phyloP scores from a whole-genome alignment of 2,113 vertebrate species.

The Anas platyrhynchos region DNA sequence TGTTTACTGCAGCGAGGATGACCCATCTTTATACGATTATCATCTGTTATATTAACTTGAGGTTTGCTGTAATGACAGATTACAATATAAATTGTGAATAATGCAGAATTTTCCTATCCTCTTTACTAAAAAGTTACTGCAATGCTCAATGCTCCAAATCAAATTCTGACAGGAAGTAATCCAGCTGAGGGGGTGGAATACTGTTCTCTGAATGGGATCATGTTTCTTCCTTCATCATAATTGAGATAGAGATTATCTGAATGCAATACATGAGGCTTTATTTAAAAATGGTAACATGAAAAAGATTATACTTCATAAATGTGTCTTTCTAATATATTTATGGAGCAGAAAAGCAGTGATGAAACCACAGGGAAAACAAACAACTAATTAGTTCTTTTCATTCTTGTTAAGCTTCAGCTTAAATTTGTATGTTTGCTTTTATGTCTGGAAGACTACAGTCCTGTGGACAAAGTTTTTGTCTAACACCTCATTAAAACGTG shows the following conservation, averaged over 20 bases:
- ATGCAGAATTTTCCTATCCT: background rate
- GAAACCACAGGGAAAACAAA: background rate
- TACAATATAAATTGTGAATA: background rate
- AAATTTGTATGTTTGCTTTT: background rate
- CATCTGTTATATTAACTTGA: conserved; percentile 27
- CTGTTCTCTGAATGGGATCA: background rate
- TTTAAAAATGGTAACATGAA: background rate
- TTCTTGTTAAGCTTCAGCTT: background rate
- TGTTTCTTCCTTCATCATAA: background rate
- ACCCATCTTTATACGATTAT: background rate
- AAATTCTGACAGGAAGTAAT: background rate
- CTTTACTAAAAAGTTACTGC: conserved; percentile 26
- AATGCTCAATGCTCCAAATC: conserved; percentile 25
- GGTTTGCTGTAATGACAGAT: conserved; percentile 68
- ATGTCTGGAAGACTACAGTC: background rate
- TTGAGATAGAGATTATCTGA: background rate
- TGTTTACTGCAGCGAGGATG: conserved; percentile 85
- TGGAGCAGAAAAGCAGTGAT: background rate
- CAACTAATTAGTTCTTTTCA: background rate
- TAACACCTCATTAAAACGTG: background rate
- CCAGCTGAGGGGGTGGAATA: background rate
- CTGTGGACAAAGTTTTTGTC: background rate
- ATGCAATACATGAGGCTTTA: background rate
- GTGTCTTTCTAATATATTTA: background rate
- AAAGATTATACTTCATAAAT: background rate